Evolutionary conservation across 2,888 invertebrate species (phyloP), one percentile per base, ranked within the genome.

Genomic region (Tiliacea aurago): DNA sequence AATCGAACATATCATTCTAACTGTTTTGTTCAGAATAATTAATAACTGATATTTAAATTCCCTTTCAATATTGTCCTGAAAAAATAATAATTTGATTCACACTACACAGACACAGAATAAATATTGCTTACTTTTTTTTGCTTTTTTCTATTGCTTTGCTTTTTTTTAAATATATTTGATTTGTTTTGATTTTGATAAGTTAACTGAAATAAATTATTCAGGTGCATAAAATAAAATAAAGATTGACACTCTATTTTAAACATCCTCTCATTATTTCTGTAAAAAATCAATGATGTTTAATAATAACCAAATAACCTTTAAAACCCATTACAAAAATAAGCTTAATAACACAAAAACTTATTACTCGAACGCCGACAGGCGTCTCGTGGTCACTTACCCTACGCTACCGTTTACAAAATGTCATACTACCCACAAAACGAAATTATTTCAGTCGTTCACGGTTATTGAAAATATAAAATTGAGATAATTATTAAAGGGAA

Each of bases 381-480:
- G 28, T 47, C 45, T 63, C 23, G 49, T 28, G 83, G 74, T 61
- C 28, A 62, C 56, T 61, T 33, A 58, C 49, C 47, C 64, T 55
- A 47, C 5, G 62, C 69, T 81, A 63, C 69, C 63, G 55, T 70
- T 71, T 62, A 78, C 23, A 74, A 82, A 82, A 78, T 78, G 74
- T 74, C 78, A 75, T 63, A 23, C 37, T 76, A 49, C 66, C 56
- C 49, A 58, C 71, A 69, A 70, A 70, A 37, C 47, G 15, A 66
- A 73, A 65, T 84, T 68, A 63, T 76, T 78, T 43, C 49, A 47
- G 51, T 67, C 58, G 9, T 53, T 51, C 59, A 78, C 41, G 63
- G n/a, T 73, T 73, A 74, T 73, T 79, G 76, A 77, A 81, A 81
- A 72, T 55, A 81, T 69, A 56, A 81, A 81, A 74, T 62, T 65